These are phyloP conservation scores for Drosophila seguyi DNA, from an alignment of 1,140 invertebrate species.

Conservation along the genomic window DNA sequence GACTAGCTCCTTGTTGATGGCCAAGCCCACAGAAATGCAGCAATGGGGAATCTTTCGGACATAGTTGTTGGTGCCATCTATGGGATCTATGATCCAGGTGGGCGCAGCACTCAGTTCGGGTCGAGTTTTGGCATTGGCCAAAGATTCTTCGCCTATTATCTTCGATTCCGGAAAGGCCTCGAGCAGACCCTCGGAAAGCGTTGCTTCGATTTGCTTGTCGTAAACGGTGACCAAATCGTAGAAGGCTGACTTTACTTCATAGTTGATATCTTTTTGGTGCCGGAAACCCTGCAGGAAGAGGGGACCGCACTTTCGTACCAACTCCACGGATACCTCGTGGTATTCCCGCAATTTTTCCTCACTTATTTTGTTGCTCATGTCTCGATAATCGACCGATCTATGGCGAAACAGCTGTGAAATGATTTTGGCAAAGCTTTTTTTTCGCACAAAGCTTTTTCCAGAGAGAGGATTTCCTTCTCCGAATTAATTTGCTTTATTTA, in stretches of 20 bases:
- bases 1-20: slow-evolving; percentile 88
- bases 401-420: slow-evolving; percentile 7
- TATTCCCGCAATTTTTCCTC: slow-evolving; percentile 61
- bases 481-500: slow-evolving; percentile 8
- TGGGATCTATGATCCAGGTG: slow-evolving; percentile 95
- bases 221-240: slow-evolving; percentile 92
- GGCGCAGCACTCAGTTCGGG: slow-evolving; percentile 90
- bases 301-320: slow-evolving; percentile 74
- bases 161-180: slow-evolving; percentile 88
- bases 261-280: slow-evolving; percentile 85
- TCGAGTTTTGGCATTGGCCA: slow-evolving; percentile 86
- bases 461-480: background rate
- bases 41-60: slow-evolving; percentile 88
- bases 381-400: slow-evolving; percentile 9
- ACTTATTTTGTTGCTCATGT: slow-evolving; percentile 32
- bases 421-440: slow-evolving; percentile 17
- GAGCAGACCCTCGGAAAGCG: slow-evolving; percentile 87
- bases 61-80: slow-evolving; percentile 92
- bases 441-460: background rate
- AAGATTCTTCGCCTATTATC: slow-evolving; percentile 94
- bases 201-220: slow-evolving; percentile 89
- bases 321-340: slow-evolving; percentile 59
- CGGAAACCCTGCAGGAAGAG: slow-evolving; percentile 86
- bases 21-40: slow-evolving; percentile 89
- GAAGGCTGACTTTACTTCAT: slow-evolving; percentile 87